Evolutionary conservation across 2,888 invertebrate genomes (phyloP), one percentile per base, ranked within the genome.

Genomic region (Exocentrus adspersus): DNA sequence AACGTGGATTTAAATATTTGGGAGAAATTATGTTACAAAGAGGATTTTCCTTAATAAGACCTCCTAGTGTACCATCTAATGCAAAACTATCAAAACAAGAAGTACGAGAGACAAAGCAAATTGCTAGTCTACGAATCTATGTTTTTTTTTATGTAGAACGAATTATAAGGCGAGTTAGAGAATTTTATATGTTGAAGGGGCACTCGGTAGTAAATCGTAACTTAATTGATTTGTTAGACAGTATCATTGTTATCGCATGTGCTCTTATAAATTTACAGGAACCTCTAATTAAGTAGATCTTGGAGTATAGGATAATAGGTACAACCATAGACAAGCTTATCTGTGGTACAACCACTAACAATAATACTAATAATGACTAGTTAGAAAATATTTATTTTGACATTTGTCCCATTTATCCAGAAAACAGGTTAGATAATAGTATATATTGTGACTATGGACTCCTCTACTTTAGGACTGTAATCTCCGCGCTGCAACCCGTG

Each of bases 101-200:
- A 54, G 72, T 65, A 6, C 62, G 57, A 48, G 51, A 68, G 58
- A 67, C 66, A n/a, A 74, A 65, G 32, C 21, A 61, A 20, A 69
- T 73, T 21, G 72, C 73, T 14, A 66, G 67, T 41, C 43, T 72
- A 12, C 54, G 73, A 53, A 75, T 73, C 41, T 75, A 75, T 58
- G 62, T 75, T n/a, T n/a, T n/a, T n/a, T n/a, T n/a, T n/a, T n/a
- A n/a, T n/a, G n/a, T n/a, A 17, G 57, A 65, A 57, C 17, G 66
- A 19, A 46, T 65, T 0, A 66, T 70, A 16, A 32, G 64, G 24
- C n/a, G 63, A 45, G 0, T 68, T 10, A 1, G 66, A 43, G 60
- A 68, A 46, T 70, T 68, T 62, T 48, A 53, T 32, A 56, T 61
- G 5, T 48, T 70, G 16, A 59, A 51, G 50, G 52, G 66, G 16